Percentiles rank a stretch among this genome's conserved stretches.
Evolutionary conservation across 2,888 invertebrate genomes (phyloP).

Genomic region (Pseudococcus viburni): DNA sequence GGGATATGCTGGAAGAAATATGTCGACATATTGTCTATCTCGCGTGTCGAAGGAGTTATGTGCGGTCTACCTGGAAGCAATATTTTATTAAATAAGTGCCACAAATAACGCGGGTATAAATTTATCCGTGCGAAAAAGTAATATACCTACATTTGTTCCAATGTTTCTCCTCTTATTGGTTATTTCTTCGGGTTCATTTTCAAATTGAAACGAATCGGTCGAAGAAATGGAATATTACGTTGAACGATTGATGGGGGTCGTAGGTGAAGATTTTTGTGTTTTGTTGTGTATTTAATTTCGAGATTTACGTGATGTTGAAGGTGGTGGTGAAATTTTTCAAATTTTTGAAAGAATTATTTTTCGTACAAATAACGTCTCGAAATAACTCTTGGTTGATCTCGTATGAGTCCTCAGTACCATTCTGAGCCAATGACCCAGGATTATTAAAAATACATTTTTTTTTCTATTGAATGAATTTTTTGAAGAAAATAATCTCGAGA

Average conservation of each 20-base stretch:
- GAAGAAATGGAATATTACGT: not conserved
- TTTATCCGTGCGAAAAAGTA: conserved; percentile 43
- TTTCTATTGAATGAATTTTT: no score
- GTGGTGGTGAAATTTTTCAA: no score
- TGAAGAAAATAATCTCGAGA: no score
- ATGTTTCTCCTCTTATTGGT: not conserved
- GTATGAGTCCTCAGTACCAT: no score
- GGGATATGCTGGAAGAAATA: not conserved
- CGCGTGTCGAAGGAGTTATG: conserved; percentile 40
- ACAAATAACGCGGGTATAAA: conserved; percentile 38
- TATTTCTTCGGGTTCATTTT: not conserved
- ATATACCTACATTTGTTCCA: conserved; percentile 27
- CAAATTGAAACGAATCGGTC: not conserved
- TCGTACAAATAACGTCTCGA: no score
- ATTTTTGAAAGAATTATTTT: no score
- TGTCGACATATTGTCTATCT: conserved; percentile 36
- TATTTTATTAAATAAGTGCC: conserved; percentile 44
- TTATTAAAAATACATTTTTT: no score
- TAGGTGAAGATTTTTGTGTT: not conserved
- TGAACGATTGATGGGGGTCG: not conserved
- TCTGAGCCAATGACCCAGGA: no score
- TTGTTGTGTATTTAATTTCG: not conserved
- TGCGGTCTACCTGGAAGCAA: conserved; percentile 22
- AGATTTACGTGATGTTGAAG: no score
- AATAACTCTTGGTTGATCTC: no score